These are phyloP conservation scores for Drosophila auraria DNA, from an alignment of 1,140 invertebrate species.

Conservation along the genomic window DNA sequence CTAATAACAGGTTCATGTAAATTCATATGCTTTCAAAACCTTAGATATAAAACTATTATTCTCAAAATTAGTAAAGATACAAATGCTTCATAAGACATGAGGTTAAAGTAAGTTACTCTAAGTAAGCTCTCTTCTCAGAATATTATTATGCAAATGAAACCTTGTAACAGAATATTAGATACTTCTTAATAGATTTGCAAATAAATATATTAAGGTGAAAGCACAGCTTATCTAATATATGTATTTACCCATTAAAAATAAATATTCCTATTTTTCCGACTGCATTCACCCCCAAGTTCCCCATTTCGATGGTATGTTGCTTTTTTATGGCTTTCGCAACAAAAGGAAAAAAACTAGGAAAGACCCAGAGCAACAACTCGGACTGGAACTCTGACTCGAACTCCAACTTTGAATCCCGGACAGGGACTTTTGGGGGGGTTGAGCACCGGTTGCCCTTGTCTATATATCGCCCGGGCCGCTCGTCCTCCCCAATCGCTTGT, in stretches of 20 bases:
- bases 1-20: too few species aligned
- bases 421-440: conserved; percentile 18
- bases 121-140: neutral
- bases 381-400: conserved; percentile 34
- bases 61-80: neutral
- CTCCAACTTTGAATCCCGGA: conserved; percentile 18
- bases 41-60: neutral
- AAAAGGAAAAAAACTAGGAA: conserved; percentile 2
- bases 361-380: conserved; percentile 34
- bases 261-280: conserved; percentile 13
- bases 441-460: conserved; percentile 47
- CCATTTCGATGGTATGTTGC: conserved; percentile 57
- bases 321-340: conserved; percentile 61
- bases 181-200: too few species aligned
- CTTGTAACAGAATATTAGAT: neutral
- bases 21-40: neutral
- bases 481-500: conserved; percentile 77
- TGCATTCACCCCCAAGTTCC: conserved; percentile 23
- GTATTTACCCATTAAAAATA: too few species aligned
- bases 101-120: neutral
- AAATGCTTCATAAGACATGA: too few species aligned
- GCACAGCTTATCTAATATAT: too few species aligned
- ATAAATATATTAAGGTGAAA: too few species aligned
- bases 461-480: conserved; percentile 14
- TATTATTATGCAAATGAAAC: neutral